phyloP scores from a whole-genome alignment of 2,888 invertebrate species.

The Lasioglossum lativentre region DNA sequence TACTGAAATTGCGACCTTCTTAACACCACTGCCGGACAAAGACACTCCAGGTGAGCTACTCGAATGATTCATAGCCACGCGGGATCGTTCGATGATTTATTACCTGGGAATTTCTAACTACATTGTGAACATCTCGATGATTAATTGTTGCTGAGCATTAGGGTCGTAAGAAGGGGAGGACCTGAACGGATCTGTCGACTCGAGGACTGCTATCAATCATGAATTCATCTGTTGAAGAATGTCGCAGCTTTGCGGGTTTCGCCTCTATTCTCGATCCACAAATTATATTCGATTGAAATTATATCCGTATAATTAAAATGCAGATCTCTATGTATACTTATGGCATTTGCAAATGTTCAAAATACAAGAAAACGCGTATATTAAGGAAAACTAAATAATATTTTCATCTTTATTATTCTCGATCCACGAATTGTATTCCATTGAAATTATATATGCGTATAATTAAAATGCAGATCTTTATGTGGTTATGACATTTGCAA shows the following conservation, averaged over 20 bases:
- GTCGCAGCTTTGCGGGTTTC: background rate
- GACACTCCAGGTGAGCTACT: background rate
- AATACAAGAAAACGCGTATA: no score
- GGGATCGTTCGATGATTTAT: slow-evolving; percentile 36
- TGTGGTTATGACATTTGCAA: no score
- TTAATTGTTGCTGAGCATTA: slow-evolving; percentile 39
- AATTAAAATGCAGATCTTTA: no score
- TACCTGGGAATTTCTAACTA: slow-evolving; percentile 32
- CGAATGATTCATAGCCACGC: slow-evolving; percentile 19
- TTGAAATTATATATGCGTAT: no score
- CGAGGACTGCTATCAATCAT: slow-evolving; percentile 36
- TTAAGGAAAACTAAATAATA: no score
- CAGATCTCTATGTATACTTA: background rate
- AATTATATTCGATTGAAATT: background rate
- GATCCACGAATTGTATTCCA: no score
- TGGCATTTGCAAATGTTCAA: no score
- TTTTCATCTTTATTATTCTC: no score
- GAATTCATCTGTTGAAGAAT: slow-evolving; percentile 30
- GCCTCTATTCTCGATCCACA: background rate
- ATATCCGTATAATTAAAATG: no score
- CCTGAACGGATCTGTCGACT: slow-evolving; percentile 27
- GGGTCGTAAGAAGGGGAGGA: slow-evolving; percentile 22
- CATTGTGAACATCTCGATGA: slow-evolving; percentile 37
- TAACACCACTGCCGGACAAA: background rate
- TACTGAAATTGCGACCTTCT: slow-evolving; percentile 15